phyloP scores from a whole-genome alignment of 2,888 invertebrate species.

The Sepiola atlantica region DNA sequence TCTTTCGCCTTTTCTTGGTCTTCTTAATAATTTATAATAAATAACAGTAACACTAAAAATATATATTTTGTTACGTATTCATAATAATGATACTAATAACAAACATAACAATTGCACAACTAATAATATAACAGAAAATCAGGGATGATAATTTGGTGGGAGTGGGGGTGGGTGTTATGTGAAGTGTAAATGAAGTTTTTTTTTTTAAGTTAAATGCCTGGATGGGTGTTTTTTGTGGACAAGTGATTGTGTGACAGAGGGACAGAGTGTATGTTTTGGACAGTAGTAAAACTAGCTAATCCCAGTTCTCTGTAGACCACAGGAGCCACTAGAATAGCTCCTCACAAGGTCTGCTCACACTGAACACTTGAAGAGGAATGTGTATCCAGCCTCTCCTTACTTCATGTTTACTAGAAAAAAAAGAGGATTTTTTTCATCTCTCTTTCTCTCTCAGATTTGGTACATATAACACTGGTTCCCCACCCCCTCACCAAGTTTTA shows the following conservation, averaged over 20 bases:
- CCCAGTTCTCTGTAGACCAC: slow-evolving; percentile 36
- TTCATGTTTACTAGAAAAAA: background rate
- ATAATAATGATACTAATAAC: background rate
- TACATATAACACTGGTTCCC: background rate
- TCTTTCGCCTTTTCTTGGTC: background rate
- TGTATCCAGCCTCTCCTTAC: slow-evolving; percentile 42
- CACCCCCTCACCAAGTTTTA: background rate
- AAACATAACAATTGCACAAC: background rate
- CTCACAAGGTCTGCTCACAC: slow-evolving; percentile 45
- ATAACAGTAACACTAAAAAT: background rate
- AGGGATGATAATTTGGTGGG: background rate
- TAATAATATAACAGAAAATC: background rate
- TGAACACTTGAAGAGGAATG: slow-evolving; percentile 45
- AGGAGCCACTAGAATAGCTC: slow-evolving; percentile 39
- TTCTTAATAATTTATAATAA: background rate
- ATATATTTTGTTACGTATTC: background rate
- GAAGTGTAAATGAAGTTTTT: background rate
- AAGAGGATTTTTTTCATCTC: background rate
- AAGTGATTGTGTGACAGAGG: slow-evolving; percentile 22
- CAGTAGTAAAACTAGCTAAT: slow-evolving; percentile 35
- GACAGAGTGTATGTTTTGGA: slow-evolving; percentile 33
- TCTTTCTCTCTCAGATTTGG: background rate
- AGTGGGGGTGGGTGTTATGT: background rate
- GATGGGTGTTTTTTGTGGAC: background rate
- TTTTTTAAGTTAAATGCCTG: too few relatives aligned